Base-by-base conservation (phyloP, 1,140 invertebrate genomes). In the Hycleus phaleratus region DNA sequence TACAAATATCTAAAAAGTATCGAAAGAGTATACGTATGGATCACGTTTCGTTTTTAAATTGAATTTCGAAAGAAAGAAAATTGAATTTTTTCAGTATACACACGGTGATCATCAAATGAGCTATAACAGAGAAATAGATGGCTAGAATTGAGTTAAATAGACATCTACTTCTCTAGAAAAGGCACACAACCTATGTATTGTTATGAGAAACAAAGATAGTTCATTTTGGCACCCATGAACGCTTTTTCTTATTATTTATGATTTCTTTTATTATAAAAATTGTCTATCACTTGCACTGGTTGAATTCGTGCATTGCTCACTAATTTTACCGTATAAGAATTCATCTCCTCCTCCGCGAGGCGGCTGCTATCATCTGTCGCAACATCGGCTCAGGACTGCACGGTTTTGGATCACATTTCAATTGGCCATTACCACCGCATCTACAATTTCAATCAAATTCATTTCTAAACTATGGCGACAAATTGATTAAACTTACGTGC, bases 321-420 rank as follows among this genome's bases (percentile, higher is more conserved):
- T 70, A 67, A 58, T 60, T 61, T 49, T 57, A 60, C 7, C 7
- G 7, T 2, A 62, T 50, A 48, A 59, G 56, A 69, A 73, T 80
- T 86, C 84, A 85, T 84, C 87, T 87, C 73, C 87, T 82, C 68
- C 83, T 82, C 60, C 81, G 80, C 50, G 84, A 81, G 39, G 83
- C 83, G 44, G 84, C 84, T 58, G 85, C 86, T 64, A 93, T 89
- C 84, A 93, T 90, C 79, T 91, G 89, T 70, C 87, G 81, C 59
- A 95, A 75, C 82, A 92, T 88, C 49, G 90, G 89, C 71, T 92
- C 87, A 32, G 91, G 91, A 62, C 85, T 86, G 72, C 92, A 95
- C 53, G 85, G 80, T 74, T 85, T 85, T 44, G 93, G 92, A 74
- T 95, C 88, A 74, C 93, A 95, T 75, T 93, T 86, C 91, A 95